phyloP scores from a whole-genome alignment of 2,888 invertebrate genomes.

The Pyrgus malvae region DNA sequence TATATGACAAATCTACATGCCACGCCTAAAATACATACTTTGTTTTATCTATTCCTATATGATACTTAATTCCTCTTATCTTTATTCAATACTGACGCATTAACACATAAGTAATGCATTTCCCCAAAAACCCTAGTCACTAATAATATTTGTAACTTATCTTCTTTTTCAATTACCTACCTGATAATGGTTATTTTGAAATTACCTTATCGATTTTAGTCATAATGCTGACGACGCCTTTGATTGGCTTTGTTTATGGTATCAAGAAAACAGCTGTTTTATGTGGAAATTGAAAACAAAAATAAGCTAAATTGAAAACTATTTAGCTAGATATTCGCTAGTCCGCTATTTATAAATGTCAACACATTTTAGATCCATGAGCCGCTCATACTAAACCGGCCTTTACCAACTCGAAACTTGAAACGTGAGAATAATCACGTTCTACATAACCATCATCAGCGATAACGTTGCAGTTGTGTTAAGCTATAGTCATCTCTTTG shows the following conservation, averaged over 20 bases:
- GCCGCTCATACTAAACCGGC: not conserved
- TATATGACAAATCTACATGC: no score
- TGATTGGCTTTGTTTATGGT: not conserved
- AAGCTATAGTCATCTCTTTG: slow-evolving; percentile 41
- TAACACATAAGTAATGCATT: not conserved
- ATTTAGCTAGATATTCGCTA: no score
- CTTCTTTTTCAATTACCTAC: not conserved
- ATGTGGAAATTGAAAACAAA: no score
- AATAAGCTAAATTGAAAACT: no score
- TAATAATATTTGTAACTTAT: not conserved
- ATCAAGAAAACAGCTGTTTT: no score
- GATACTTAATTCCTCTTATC: not conserved
- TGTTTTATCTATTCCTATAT: no score
- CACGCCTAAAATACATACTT: no score
- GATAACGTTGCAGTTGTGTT: slow-evolving; percentile 12
- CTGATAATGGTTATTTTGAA: not conserved
- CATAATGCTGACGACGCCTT: not conserved
- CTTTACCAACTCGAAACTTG: not conserved
- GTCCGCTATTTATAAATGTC: no score
- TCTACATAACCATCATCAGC: slow-evolving; percentile 3
- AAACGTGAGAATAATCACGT: slow-evolving; percentile 35
- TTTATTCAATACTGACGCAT: no score
- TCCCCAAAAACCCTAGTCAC: not conserved
- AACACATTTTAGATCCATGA: no score
- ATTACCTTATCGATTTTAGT: not conserved